Evolutionary conservation across 1,140 invertebrate genomes (phyloP), one percentile per base, ranked within the genome.

Genomic region (Neomicropteryx cornuta): DNA sequence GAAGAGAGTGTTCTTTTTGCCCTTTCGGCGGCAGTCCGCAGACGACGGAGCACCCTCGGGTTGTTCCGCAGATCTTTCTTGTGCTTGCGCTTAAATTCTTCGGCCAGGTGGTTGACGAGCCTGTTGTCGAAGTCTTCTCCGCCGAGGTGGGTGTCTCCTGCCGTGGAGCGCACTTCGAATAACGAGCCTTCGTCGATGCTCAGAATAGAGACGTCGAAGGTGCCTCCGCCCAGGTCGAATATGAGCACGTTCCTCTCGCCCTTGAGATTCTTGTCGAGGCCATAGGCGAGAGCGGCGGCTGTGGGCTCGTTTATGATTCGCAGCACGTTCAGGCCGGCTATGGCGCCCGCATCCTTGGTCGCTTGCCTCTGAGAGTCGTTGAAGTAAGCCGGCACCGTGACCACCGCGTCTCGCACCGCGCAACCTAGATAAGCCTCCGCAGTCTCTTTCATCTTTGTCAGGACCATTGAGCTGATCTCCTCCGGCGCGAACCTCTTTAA

Each of bases 41-140:
- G 58, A 47, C 81, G 68, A 46, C 81, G 60, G 6, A 70, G 43
- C 5, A 66, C 62, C 36, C 66, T 55, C 13, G 64, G 52, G 40
- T 69, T 71, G 21, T 36, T 45, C 20, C 48, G 58, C 43, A 65
- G 44, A 48, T 72, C 67, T 42, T 70, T 71, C 31, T 58, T 60
- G 51, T 67, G 60, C 44, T 70, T 70, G 20, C 66, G 50, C 30
- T 60, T 49, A 47, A 71, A 69, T 46, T 71, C 68, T 3, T 70
- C 61, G 3, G 61, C 58, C 2, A 71, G 54, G 50, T 83, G 77
- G 50, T 75, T 79, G 4, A 87, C 81, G 53, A 87, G 63, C 31
- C 82, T 55, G 57, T 82, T 79, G 53, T 84, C 81, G 48, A 87
- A 87, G 55, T 87, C 83, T 56, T 87, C 84, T 27, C 84, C 83